Conservation (phyloP, 2,113 vertebrate genomes). For the Gymnobelideus leadbeateri region DNA sequence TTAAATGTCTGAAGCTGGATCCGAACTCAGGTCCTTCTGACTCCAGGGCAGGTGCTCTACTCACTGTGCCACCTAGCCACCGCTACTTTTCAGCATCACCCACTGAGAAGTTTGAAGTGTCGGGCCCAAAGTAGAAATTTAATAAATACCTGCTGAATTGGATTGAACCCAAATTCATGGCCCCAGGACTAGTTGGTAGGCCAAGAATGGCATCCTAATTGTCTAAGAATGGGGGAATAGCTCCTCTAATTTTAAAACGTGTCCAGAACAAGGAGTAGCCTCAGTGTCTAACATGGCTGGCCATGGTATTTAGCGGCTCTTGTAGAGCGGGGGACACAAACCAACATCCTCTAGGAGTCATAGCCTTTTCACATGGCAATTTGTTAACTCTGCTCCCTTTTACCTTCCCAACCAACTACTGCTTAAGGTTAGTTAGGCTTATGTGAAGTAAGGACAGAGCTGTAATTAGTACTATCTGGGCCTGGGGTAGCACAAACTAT, state of each 20-base stretch:
- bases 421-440: background rate
- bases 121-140: background rate
- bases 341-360: background rate
- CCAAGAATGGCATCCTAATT: background rate
- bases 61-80: too few species aligned
- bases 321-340: background rate
- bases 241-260: slow-evolving; percentile 23
- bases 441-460: background rate
- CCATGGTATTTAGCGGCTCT: background rate
- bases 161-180: background rate
- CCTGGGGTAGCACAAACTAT: background rate
- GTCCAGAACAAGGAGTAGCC: slow-evolving; percentile 5
- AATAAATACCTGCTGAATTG: slow-evolving; percentile 7
- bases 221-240: background rate
- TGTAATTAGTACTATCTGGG: background rate
- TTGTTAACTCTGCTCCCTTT: background rate
- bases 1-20: too few species aligned
- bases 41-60: too few species aligned
- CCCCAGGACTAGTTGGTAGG: background rate
- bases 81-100: too few species aligned
- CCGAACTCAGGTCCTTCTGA: too few species aligned
- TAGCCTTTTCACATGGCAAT: slow-evolving; percentile 5
- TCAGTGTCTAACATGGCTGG: background rate
- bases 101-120: background rate
- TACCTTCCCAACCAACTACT: background rate